These are phyloP conservation scores for Rhinopomastus cyanomelas DNA, from an alignment of 2,113 vertebrate species.

Conservation along the genomic window DNA sequence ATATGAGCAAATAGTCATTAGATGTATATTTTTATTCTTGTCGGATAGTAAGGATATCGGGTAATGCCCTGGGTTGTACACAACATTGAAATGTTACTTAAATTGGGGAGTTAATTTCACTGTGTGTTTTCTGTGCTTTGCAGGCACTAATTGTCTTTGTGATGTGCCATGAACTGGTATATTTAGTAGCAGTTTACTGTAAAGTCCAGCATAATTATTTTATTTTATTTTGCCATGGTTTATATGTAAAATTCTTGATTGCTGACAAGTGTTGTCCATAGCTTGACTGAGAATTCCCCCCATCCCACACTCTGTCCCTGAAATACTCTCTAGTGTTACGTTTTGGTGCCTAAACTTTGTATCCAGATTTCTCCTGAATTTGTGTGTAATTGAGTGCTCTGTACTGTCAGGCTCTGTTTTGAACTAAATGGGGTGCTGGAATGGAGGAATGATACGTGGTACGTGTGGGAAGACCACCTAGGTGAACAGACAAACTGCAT, in stretches of 20 bases:
- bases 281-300: background rate
- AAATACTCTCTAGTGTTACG: background rate
- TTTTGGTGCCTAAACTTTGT: background rate
- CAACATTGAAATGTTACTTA: background rate
- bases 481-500: background rate
- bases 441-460: rapidly evolving
- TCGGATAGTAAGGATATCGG: background rate
- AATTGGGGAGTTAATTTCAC: background rate
- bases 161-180: background rate
- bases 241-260: background rate
- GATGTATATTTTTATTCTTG: background rate
- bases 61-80: background rate
- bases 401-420: background rate
- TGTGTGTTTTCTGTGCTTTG: background rate
- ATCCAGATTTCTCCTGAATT: background rate
- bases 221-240: background rate
- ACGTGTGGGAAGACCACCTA: background rate
- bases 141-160: background rate
- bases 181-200: background rate
- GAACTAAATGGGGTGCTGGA: background rate
- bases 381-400: background rate
- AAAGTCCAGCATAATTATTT: background rate
- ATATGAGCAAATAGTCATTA: background rate
- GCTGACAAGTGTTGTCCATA: background rate
- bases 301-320: too few relatives aligned